Percentiles rank a stretch among this genome's conserved stretches.
phyloP scores from a whole-genome alignment of 1,140 invertebrate species.

The Drosophila oshimai region DNA sequence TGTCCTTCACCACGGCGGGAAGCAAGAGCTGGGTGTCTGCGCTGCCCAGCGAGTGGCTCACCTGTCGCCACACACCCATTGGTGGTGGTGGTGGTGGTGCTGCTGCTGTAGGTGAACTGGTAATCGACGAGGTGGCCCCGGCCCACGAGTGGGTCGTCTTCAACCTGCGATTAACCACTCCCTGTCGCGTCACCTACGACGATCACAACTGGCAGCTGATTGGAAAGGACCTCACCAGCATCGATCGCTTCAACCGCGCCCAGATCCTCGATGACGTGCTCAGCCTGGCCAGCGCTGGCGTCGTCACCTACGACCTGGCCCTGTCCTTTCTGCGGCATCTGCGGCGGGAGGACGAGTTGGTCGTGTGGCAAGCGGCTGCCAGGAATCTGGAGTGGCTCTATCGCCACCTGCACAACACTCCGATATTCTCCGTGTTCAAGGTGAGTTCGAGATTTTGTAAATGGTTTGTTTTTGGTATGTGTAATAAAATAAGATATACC shows the following conservation, averaged over 20 bases:
- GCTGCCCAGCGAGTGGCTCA: not conserved
- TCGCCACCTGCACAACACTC: not conserved
- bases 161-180: not conserved
- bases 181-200: conserved; percentile 6
- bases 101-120: too few relatives aligned
- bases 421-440: not conserved
- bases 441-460: too few relatives aligned
- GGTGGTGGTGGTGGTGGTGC: too few relatives aligned
- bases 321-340: not conserved
- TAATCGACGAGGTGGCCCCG: not conserved
- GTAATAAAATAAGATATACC: too few relatives aligned
- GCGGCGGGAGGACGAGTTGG: not conserved
- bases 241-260: not conserved
- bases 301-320: not conserved
- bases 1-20: not conserved
- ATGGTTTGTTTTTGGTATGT: too few relatives aligned
- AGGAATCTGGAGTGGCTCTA: not conserved
- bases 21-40: not conserved
- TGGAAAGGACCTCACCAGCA: not conserved
- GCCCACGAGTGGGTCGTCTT: not conserved
- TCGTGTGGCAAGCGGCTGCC: not conserved
- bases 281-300: not conserved
- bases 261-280: not conserved
- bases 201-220: conserved; percentile 2
- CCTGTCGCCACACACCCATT: too few relatives aligned